A percentile compares a stretch with the other conserved stretches of the same genome.
phyloP scores from a whole-genome alignment of 2,888 invertebrate genomes.

The Unio pictorum region DNA sequence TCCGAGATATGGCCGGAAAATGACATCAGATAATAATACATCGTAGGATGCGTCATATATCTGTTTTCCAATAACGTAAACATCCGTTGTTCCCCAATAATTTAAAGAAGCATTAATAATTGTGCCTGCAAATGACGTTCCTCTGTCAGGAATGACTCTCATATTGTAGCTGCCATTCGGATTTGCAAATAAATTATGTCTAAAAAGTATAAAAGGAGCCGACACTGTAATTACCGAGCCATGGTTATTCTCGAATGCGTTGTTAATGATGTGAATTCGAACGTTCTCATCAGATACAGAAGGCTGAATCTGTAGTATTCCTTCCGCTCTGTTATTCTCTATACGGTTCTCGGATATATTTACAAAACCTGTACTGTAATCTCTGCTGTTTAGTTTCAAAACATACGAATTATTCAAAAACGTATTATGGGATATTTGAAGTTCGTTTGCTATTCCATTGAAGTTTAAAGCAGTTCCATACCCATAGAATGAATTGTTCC shows the following conservation, averaged over 20 bases:
- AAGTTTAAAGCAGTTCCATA: not conserved
- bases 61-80: conserved; percentile 11
- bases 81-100: conserved; percentile 29
- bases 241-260: conserved; percentile 14
- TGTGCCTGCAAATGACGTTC: not conserved
- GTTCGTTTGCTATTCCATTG: too few species aligned
- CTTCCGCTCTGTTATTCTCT: not conserved
- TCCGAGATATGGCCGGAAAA: conserved; percentile 21
- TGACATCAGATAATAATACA: conserved; percentile 10
- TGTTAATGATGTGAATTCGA: not conserved
- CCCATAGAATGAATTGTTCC: conserved; percentile 6
- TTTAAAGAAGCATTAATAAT: conserved; percentile 27
- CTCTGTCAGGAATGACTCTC: conserved; percentile 2
- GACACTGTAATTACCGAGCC: conserved; percentile 9
- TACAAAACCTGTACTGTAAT: too few species aligned
- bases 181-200: conserved; percentile 26
- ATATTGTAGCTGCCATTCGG: conserved; percentile 16
- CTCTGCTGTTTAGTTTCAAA: too few species aligned
- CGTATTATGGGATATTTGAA: too few species aligned
- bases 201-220: conserved; percentile 10
- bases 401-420: too few species aligned
- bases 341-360: not conserved
- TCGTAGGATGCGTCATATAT: conserved; percentile 26
- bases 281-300: too few species aligned
- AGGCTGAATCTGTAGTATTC: conserved; percentile 2